Conservation (phyloP, 2,797 vertebrate genomes). For the Toxotes lorentzi region DNA sequence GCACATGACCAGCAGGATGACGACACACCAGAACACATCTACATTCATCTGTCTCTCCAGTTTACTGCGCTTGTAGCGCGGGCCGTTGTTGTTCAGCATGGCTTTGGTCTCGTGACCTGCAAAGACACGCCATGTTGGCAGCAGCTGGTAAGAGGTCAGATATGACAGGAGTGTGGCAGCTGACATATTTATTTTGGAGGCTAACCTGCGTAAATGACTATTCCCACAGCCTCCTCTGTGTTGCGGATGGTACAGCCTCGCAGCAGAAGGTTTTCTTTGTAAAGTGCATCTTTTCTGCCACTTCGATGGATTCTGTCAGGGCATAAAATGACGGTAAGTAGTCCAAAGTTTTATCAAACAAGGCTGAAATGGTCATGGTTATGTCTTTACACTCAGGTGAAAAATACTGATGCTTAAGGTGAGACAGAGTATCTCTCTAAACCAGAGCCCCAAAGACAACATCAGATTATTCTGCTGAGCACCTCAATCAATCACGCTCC, state of each 20-base stretch:
- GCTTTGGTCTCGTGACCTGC: slow-evolving; percentile 98
- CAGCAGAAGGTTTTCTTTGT: slow-evolving; percentile 95
- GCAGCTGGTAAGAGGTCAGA: slow-evolving; percentile 14
- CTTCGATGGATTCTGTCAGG: slow-evolving; percentile 82
- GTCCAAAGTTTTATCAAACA: background rate
- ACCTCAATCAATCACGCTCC: slow-evolving; percentile 64
- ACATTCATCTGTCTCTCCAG: slow-evolving; percentile 97
- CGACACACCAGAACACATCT: slow-evolving; percentile 96
- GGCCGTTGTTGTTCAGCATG: slow-evolving; percentile 97
- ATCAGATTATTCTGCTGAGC: slow-evolving; percentile 52
- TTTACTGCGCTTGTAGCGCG: slow-evolving; percentile 97
- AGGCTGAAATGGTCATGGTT: slow-evolving; percentile 14
- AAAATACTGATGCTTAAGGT: slow-evolving; percentile 18
- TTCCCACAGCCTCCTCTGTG: slow-evolving; percentile 95
- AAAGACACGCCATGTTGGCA: slow-evolving; percentile 10
- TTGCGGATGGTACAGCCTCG: slow-evolving; percentile 96
- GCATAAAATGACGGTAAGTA: background rate
- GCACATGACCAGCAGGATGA: slow-evolving; percentile 96
- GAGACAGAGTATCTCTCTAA: slow-evolving; percentile 2
- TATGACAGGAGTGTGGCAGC: background rate
- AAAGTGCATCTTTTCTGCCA: slow-evolving; percentile 91
- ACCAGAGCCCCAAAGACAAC: slow-evolving; percentile 33
- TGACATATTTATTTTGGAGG: background rate
- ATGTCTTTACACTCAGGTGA: slow-evolving; percentile 18
- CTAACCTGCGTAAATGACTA: slow-evolving; percentile 96